These are phyloP conservation scores for Pristionchus pacificus DNA, from an alignment of 1,140 invertebrate genomes.

Conservation along the genomic window DNA sequence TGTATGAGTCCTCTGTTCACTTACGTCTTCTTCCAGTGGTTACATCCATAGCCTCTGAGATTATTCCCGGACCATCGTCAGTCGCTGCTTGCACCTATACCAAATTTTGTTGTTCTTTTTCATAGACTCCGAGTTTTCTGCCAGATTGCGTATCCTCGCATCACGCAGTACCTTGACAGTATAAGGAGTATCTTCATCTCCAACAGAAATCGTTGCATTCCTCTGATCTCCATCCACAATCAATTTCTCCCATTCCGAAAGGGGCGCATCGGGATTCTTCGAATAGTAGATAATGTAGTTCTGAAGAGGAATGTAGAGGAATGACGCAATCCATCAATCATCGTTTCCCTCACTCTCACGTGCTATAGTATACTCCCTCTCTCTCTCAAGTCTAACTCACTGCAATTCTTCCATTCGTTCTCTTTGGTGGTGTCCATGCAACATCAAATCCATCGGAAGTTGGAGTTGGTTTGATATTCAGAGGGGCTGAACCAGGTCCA, in stretches of 20 bases:
- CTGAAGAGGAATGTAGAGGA: conserved; percentile 38
- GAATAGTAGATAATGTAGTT: conserved; percentile 55
- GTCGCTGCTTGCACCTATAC: conserved; percentile 49
- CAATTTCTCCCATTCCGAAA: conserved; percentile 37
- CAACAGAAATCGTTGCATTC: conserved; percentile 37
- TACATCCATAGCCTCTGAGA: conserved; percentile 55
- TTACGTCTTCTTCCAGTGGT: conserved; percentile 56
- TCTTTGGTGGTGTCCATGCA: conserved; percentile 47
- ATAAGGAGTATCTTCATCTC: conserved; percentile 56
- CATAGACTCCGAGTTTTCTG: no score
- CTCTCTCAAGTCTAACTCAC: conserved; percentile 25
- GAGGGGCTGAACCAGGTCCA: conserved; percentile 49
- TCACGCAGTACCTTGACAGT: conserved; percentile 32
- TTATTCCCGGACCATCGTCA: conserved; percentile 49
- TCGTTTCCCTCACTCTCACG: conserved; percentile 2
- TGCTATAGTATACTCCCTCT: neutral
- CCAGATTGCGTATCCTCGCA: no score
- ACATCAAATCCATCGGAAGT: conserved; percentile 52
- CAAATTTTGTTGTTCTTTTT: neutral
- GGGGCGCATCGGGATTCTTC: conserved; percentile 49
- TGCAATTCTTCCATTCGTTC: conserved; percentile 49
- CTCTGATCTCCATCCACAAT: conserved; percentile 33
- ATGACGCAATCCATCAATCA: conserved; percentile 6
- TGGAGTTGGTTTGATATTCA: conserved; percentile 42
- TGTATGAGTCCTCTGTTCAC: neutral